phyloP scores from a whole-genome alignment of 2,888 invertebrate genomes.

The Notodonta dromedarius region DNA sequence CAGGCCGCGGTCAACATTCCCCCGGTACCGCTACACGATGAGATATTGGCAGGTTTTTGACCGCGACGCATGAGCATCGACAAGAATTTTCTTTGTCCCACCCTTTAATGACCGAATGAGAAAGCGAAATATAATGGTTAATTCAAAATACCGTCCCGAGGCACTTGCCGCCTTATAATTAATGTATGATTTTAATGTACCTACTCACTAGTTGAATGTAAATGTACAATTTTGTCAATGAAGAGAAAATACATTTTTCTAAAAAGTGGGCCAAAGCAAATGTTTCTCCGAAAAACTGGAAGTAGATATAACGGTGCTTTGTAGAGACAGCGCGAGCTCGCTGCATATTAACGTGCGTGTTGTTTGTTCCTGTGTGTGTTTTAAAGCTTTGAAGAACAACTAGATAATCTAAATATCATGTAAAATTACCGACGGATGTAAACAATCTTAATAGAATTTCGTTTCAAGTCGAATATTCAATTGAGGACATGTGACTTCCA shows the following conservation, averaged over 20 bases:
- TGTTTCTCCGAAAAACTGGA: constrained; percentile 54
- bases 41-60: constrained; percentile 58
- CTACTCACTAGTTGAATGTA: constrained; percentile 16
- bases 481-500: constrained; percentile 23
- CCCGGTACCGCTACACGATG: constrained; percentile 56
- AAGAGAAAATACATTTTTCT: constrained; percentile 38
- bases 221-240: constrained; percentile 28
- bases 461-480: constrained; percentile 18
- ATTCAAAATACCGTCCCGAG: constrained; percentile 8
- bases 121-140: constrained; percentile 22
- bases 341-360: constrained; percentile 27
- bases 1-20: constrained; percentile 52
- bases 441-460: constrained; percentile 14
- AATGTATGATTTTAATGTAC: constrained; percentile 4
- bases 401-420: constrained; percentile 24
- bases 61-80: constrained; percentile 39
- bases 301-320: constrained; percentile 60
- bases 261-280: constrained; percentile 58
- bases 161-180: constrained; percentile 5
- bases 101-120: constrained; percentile 41
- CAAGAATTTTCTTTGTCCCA: constrained; percentile 55
- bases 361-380: constrained; percentile 48
- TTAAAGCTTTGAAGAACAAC: constrained; percentile 34
- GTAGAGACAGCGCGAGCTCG: constrained; percentile 46
- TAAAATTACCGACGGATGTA: constrained; percentile 12